Conservation (phyloP, 2,113 vertebrate genomes). For the Ctenomys sociabilis region DNA sequence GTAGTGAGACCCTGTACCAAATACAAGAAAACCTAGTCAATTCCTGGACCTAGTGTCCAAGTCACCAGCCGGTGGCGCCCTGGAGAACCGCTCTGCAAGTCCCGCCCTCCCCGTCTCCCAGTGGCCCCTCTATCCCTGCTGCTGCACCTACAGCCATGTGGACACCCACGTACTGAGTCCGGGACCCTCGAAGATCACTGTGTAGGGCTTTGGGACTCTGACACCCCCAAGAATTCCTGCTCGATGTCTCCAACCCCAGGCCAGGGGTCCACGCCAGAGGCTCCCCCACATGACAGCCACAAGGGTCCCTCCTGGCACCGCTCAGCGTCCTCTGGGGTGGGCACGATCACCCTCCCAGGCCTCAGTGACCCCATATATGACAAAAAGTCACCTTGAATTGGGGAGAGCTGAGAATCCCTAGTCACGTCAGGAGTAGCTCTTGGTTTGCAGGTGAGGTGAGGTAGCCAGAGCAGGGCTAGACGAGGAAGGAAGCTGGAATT, state of each 20-base stretch:
- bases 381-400: not conserved
- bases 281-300: not conserved
- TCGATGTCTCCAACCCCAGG: not conserved
- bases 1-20: too few species aligned
- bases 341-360: not conserved
- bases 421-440: too few species aligned
- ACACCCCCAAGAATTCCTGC: not conserved
- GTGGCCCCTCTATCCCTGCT: not conserved
- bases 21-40: not conserved
- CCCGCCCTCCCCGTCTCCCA: not conserved
- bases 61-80: not conserved
- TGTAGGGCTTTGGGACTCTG: not conserved
- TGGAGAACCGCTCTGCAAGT: not conserved
- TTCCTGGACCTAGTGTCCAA: not conserved
- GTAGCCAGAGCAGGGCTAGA: too few species aligned
- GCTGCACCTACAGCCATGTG: too few species aligned
- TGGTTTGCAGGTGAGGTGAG: not conserved
- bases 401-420: not conserved
- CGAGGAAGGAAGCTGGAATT: not conserved
- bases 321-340: not conserved
- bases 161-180: not conserved
- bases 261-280: not conserved
- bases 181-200: too few species aligned
- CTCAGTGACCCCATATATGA: not conserved
- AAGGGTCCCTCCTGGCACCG: not conserved